Evolutionary conservation across 2,797 vertebrate genomes (phyloP).

Genomic region (Caiman crocodilus): DNA sequence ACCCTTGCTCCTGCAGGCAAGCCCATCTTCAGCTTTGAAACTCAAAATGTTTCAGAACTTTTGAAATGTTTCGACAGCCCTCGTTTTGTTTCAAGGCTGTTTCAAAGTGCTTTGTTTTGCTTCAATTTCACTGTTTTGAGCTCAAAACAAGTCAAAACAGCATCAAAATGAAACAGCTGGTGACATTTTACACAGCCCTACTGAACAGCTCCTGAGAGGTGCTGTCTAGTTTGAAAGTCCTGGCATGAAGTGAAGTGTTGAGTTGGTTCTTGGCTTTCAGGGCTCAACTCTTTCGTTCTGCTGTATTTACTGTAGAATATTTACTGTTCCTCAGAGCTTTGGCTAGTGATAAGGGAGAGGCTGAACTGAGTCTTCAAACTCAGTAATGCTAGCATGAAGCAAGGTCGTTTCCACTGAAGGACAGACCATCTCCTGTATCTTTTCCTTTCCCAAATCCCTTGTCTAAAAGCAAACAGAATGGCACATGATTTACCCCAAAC

Average conservation of each 20-base stretch:
- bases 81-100: too few relatives aligned
- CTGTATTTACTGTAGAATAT: not conserved
- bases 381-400: not conserved
- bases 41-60: too few relatives aligned
- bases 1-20: too few relatives aligned
- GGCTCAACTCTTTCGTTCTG: not conserved
- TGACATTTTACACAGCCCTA: too few relatives aligned
- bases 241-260: not conserved
- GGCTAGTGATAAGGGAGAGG: not conserved
- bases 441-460: not conserved
- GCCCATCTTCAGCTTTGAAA: too few relatives aligned
- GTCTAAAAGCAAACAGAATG: not conserved
- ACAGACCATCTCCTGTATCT: not conserved
- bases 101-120: too few relatives aligned
- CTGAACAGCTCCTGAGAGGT: not conserved
- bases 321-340: not conserved
- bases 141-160: too few relatives aligned
- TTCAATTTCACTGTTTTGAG: too few relatives aligned
- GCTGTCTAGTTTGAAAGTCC: not conserved
- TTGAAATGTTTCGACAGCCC: too few relatives aligned
- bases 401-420: not conserved
- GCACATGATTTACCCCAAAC: not conserved
- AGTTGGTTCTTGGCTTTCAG: not conserved
- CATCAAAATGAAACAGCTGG: too few relatives aligned
- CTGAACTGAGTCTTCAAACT: rapidly evolving